Evolutionary conservation across 2,888 invertebrate species (phyloP).

Genomic region (Xylota sylvarum): DNA sequence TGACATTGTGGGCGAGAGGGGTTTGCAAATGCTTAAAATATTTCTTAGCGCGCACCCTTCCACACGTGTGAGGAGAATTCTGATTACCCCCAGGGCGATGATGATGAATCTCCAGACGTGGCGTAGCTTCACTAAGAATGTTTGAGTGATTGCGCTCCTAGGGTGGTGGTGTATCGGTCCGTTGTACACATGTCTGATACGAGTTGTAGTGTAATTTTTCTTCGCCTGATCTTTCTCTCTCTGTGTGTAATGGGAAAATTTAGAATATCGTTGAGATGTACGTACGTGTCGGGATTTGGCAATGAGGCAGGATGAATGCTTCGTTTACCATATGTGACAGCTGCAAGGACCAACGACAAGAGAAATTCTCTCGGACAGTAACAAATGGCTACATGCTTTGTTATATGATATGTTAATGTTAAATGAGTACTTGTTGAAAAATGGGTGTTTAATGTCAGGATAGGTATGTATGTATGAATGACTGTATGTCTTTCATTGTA

Average conservation of each 20-base stretch:
- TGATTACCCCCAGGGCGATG: slow-evolving; percentile 36
- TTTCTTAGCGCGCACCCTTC: slow-evolving; percentile 37
- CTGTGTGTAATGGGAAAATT: slow-evolving; percentile 2
- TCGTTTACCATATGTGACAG: slow-evolving; percentile 51
- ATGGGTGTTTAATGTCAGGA: slow-evolving; percentile 33
- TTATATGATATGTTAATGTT: slow-evolving; percentile 53
- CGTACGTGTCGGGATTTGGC: slow-evolving; percentile 45
- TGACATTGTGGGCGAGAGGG: slow-evolving; percentile 7
- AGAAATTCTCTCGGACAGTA: slow-evolving; percentile 38
- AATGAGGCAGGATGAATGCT: slow-evolving; percentile 36
- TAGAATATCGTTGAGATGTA: slow-evolving; percentile 11
- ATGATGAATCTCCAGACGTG: slow-evolving; percentile 54
- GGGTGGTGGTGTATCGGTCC: slow-evolving; percentile 9
- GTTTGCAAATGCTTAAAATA: slow-evolving; percentile 4
- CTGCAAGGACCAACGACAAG: slow-evolving; percentile 16
- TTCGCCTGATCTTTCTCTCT: neutral
- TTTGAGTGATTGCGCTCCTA: slow-evolving; percentile 36
- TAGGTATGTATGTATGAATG: neutral
- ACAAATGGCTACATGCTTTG: slow-evolving; percentile 49
- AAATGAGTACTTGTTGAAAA: slow-evolving; percentile 50
- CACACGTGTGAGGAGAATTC: slow-evolving; percentile 55
- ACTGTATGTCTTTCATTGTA: slow-evolving; percentile 2
- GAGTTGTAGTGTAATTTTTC: slow-evolving; percentile 11
- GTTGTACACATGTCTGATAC: slow-evolving; percentile 20
- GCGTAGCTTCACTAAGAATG: slow-evolving; percentile 3